phyloP scores from a whole-genome alignment of 1,140 invertebrate genomes.

The Leptonema lineaticorne region DNA sequence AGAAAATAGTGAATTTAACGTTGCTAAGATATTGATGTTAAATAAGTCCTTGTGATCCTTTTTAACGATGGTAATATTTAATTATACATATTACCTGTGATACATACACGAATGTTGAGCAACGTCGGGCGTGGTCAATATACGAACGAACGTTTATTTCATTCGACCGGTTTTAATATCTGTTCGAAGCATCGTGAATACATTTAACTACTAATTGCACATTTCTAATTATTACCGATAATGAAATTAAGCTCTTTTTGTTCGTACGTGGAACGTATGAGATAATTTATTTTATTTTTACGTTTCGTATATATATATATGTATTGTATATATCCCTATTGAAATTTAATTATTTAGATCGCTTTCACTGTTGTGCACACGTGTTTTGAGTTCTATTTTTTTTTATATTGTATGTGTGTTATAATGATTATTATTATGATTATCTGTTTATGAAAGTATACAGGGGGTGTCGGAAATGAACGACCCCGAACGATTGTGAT shows the following conservation, averaged over 20 bases:
- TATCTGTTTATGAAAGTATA: not conserved
- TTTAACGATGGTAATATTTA: too few species aligned
- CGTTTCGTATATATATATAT: too few species aligned
- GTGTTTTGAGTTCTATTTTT: not conserved
- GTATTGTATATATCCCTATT: too few species aligned
- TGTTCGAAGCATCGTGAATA: not conserved
- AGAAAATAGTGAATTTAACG: too few species aligned
- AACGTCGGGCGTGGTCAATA: conserved; percentile 2
- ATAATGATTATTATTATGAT: too few species aligned
- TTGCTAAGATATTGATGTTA: too few species aligned
- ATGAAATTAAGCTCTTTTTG: conserved; percentile 9
- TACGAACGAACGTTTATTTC: not conserved
- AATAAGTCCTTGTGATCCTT: too few species aligned
- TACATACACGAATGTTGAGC: not conserved
- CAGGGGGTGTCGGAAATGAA: conserved; percentile 10
- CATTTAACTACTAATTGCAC: conserved; percentile 15
- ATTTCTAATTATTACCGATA: conserved; percentile 17
- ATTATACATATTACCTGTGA: too few species aligned
- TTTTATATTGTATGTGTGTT: too few species aligned
- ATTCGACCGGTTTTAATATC: not conserved
- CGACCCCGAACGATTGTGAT: conserved; percentile 32
- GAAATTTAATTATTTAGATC: not conserved
- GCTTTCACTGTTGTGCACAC: conserved; percentile 8
- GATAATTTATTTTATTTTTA: not conserved
- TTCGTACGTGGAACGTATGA: not conserved